Evolutionary conservation across 2,113 vertebrate species (phyloP).

Genomic region (Ahaetulla prasina): DNA sequence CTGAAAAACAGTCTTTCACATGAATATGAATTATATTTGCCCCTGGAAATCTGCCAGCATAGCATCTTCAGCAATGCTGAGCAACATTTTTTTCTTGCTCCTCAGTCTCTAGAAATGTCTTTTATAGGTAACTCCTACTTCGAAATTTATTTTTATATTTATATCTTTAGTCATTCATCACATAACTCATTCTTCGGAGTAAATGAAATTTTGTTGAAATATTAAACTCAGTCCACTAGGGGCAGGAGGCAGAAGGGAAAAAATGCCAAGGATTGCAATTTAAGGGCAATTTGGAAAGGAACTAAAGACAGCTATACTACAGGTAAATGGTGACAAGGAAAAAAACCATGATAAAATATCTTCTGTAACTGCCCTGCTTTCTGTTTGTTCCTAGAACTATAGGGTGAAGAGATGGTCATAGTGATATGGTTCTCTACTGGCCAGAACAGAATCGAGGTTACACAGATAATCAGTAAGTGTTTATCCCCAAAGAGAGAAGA

Average conservation of each 20-base stretch:
- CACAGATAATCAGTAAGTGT: background rate
- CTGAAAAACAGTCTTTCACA: background rate
- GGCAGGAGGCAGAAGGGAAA: background rate
- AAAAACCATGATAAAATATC: background rate
- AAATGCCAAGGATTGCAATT: background rate
- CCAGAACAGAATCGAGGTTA: background rate
- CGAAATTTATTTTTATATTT: background rate
- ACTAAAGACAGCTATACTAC: background rate
- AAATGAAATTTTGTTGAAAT: conserved; percentile 7
- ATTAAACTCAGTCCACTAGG: background rate
- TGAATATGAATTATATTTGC: background rate
- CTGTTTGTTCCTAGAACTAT: background rate
- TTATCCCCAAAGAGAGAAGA: background rate
- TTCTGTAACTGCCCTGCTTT: background rate
- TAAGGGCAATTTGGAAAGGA: background rate
- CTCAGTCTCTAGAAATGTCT: background rate
- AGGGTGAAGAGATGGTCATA: background rate
- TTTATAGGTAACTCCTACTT: background rate
- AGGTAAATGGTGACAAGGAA: background rate
- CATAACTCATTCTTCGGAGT: background rate
- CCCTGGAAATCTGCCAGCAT: background rate
- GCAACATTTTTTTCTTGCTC: background rate
- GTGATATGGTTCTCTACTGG: background rate
- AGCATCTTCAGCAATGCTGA: background rate
- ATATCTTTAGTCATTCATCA: background rate